Base-by-base conservation (phyloP, 2,113 vertebrate genomes). In the Eulacestoma nigropectus region DNA sequence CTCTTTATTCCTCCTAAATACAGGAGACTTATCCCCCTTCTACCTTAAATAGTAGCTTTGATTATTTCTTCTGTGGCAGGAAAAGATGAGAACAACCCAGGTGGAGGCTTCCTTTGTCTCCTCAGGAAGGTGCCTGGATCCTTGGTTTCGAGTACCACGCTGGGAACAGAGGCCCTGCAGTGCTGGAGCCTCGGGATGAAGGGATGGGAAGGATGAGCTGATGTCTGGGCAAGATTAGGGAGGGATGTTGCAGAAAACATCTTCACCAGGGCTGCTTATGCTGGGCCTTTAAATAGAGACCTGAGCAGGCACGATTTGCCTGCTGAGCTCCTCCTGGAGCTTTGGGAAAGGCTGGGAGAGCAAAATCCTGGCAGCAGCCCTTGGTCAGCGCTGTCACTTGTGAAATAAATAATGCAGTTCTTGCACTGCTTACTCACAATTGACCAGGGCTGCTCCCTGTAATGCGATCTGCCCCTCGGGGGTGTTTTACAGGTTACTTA, bases 401-500 rank as follows among this genome's bases (percentile, higher is more conserved):
- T 3, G 22, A 47, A 60, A 78, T 86, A 87, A 95, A 92, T 89
- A 86, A 95, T 14, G 47, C 84, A 89, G 39, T 50, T 44, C 74
- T 90, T 46, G 60, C 39, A 1, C 35, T 90, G 65, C 93, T 87
- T 59, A 35, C 67, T 93, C 78, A 64, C 85, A 80, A 84, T 13
- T 75, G 87, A 63, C 85, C 83, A 17, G 33, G 35, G 74, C 88
- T 84, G 67, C 62, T 92, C 33, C 50, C 81, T 94, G 91, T 74
- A 95, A 92, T 77, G 59, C 84, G 93, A 77, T 88, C 88, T 90
- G 42, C 42, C 82, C 80, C 89, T 69, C 23, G 89, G 78, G 91
- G 78, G 49, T 62, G 6, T 87, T 97, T 96, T 65, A 90, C n/a
- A 90, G 83, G 81, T 91, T 89, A 30, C 77, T 96, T 96, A 95